A percentile compares a stretch with the other conserved stretches of the same genome.
Evolutionary conservation across 2,113 vertebrate species (phyloP).

Genomic region (Probosciger aterrimus): DNA sequence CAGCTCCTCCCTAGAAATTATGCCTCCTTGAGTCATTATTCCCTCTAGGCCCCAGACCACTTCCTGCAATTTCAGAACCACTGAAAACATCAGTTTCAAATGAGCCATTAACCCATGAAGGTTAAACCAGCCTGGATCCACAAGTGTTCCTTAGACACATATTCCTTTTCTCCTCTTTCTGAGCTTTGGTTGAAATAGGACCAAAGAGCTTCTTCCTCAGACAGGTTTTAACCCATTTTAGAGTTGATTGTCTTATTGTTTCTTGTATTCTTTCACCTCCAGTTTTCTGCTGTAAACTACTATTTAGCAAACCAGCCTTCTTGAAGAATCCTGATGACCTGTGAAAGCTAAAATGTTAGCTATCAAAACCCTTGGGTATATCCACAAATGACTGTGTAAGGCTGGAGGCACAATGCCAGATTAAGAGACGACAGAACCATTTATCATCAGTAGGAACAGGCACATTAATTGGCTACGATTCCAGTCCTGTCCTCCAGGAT

Average conservation of each 20-base stretch:
- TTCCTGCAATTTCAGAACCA: slow-evolving; percentile 35
- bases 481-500: not conserved
- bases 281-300: not conserved
- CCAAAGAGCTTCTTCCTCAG: not conserved
- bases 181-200: not conserved
- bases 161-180: not conserved
- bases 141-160: not conserved
- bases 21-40: not conserved
- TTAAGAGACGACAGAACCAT: not conserved
- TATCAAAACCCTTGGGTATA: slow-evolving; percentile 5
- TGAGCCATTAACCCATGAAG: slow-evolving; percentile 2
- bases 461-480: slow-evolving; percentile 30
- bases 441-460: slow-evolving; percentile 46
- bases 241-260: not conserved
- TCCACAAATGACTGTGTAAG: slow-evolving; percentile 1
- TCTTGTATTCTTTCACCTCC: not conserved
- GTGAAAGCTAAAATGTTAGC: not conserved
- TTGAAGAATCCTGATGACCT: slow-evolving; percentile 3
- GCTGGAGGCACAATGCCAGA: not conserved
- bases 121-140: not conserved
- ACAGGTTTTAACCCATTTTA: not conserved
- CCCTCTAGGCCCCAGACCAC: not conserved
- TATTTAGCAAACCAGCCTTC: slow-evolving; percentile 19
- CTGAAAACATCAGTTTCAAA: slow-evolving; percentile 11
- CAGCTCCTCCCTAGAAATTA: slow-evolving; percentile 13